These are phyloP conservation scores for Scaptomyza montana DNA, from an alignment of 1,140 invertebrate genomes.

Conservation along the genomic window DNA sequence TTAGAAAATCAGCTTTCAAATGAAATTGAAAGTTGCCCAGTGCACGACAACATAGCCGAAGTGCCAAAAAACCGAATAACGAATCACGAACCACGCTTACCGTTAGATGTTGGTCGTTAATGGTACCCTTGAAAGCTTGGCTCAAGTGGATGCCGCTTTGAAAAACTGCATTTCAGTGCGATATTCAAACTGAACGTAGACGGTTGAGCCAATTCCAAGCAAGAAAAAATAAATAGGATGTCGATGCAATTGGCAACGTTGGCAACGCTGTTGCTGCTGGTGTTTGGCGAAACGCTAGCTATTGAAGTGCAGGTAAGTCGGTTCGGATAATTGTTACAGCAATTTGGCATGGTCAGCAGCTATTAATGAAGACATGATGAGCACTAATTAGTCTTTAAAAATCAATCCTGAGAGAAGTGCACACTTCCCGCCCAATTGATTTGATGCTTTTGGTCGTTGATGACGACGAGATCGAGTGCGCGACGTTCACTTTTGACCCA, in stretches of 20 bases:
- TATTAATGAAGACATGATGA: slow-evolving; percentile 14
- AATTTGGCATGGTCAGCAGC: slow-evolving; percentile 20
- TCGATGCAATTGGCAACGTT: slow-evolving; percentile 36
- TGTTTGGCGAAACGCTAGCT: slow-evolving; percentile 50
- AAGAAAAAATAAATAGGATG: slow-evolving; percentile 28
- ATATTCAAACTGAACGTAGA: slow-evolving; percentile 65
- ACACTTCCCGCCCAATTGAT: slow-evolving; percentile 10
- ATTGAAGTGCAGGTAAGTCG: slow-evolving; percentile 71
- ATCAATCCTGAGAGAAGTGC: slow-evolving; percentile 21
- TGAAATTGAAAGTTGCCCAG: slow-evolving; percentile 57
- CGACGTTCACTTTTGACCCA: slow-evolving; percentile 83
- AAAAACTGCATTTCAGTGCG: slow-evolving; percentile 72
- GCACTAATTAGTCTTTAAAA: slow-evolving; percentile 35
- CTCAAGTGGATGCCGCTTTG: slow-evolving; percentile 58
- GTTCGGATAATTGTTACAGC: slow-evolving; percentile 23
- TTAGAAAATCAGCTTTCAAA: slow-evolving; percentile 50
- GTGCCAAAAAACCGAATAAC: slow-evolving; percentile 2
- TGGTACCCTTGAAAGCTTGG: slow-evolving; percentile 73
- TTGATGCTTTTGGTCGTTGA: slow-evolving; percentile 7
- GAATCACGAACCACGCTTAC: slow-evolving; percentile 26
- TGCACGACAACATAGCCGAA: slow-evolving; percentile 33
- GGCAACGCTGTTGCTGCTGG: slow-evolving; percentile 36
- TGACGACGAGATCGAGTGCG: neutral
- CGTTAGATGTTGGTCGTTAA: slow-evolving; percentile 34
- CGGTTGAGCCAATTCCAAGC: slow-evolving; percentile 47